Conservation (phyloP, 2,888 invertebrate species). For the Amphipyra tragopoginis region DNA sequence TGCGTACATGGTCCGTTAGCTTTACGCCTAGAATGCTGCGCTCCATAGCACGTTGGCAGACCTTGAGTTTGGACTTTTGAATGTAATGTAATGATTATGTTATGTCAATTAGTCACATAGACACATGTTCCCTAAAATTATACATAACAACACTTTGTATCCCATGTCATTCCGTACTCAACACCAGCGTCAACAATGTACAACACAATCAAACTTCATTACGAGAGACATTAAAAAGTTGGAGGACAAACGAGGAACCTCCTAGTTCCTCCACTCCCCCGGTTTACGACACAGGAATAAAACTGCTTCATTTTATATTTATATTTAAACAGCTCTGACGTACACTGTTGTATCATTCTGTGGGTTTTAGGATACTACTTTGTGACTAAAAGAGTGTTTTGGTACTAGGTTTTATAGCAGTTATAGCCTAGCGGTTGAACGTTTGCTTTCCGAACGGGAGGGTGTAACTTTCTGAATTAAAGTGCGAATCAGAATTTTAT, state of each 20-base stretch:
- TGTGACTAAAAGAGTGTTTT: slow-evolving; percentile 14
- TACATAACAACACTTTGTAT: slow-evolving; percentile 13
- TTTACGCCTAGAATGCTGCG: too few relatives aligned
- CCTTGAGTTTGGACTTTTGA: too few relatives aligned
- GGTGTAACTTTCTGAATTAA: too few relatives aligned
- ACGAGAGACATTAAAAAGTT: slow-evolving; percentile 54
- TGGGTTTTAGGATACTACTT: slow-evolving; percentile 22
- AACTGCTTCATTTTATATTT: slow-evolving; percentile 53
- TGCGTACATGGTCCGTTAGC: too few relatives aligned
- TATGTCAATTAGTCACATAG: too few relatives aligned
- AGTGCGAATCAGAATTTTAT: too few relatives aligned
- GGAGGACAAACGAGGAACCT: slow-evolving; percentile 28
- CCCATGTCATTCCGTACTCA: slow-evolving; percentile 14
- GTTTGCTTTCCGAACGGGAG: too few relatives aligned
- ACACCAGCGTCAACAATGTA: slow-evolving; percentile 42
- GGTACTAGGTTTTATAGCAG: not conserved
- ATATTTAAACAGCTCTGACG: slow-evolving; percentile 37
- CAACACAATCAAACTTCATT: slow-evolving; percentile 55
- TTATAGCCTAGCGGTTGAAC: too few relatives aligned
- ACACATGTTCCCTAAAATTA: not conserved
- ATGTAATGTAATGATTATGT: too few relatives aligned
- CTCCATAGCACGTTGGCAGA: too few relatives aligned
- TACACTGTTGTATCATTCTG: slow-evolving; percentile 44
- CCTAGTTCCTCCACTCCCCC: slow-evolving; percentile 11
- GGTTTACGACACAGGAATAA: slow-evolving; percentile 44